Base-by-base conservation (phyloP, 35 echinoderm and acorn worm species). In the Eucidaris tribuloides region DNA sequence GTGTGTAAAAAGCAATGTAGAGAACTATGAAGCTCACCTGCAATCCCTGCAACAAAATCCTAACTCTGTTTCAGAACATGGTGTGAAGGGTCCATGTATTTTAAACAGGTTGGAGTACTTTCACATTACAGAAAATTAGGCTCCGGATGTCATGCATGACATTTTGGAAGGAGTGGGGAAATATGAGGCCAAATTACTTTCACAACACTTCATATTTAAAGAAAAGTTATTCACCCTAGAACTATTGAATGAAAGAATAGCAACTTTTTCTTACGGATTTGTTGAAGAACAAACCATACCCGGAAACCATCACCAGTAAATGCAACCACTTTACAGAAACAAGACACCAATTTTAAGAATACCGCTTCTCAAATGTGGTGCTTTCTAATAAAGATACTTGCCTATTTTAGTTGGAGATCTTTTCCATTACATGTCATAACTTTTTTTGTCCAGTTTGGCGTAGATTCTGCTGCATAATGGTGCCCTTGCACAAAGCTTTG, bases 341-440 rank as follows among this genome's bases (percentile, higher is more conserved):
- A 71, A 45, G 85, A 87, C 65, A 74, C 71, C 45, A 48, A 33
- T 25, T 9, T 74, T 17, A 58, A 41, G 27, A 49, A 87, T 45
- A 59, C 50, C 23, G 85, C 85, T 44, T 71, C 41, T 22, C 85
- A 87, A 62, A 87, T 87, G 85, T 87, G 85, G 85, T 52, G 71
- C 48, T 46, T 87, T 34, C 39, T 87, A 19, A 19, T n/a, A n/a
- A n/a, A n/a, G 85, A 18, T 56, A 87, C 42, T 20, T 87, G 60
- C 56, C 74, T 35, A 43, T 87, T 43, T 58, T 87, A 38, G 44
- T 87, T 20, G 85, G 74, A 25, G 85, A 87, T 29, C 23, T 79
- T 40, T 62, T 85, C 4, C 42, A 37, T 24, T 62, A 72, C 50
- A 66, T 72, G 52, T 23, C 71, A 34, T 54, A 65, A n/a, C 39